phyloP scores from a whole-genome alignment of 2,888 invertebrate genomes.

The Xylota sylvarum region DNA sequence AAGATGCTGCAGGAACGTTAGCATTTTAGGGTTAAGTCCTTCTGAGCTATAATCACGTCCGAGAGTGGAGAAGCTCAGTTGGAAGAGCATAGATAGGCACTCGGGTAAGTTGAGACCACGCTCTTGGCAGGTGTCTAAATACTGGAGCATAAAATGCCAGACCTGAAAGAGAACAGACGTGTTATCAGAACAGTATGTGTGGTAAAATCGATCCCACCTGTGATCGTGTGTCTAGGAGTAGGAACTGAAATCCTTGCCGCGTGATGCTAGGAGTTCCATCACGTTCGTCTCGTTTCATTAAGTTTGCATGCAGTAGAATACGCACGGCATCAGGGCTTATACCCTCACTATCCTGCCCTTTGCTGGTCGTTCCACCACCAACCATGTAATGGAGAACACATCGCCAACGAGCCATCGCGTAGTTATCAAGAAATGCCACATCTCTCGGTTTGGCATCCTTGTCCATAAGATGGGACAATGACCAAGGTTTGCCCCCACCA shows the following conservation, averaged over 20 bases:
- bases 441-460: conserved; percentile 95
- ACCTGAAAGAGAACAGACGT: conserved; percentile 83
- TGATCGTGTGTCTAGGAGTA: conserved; percentile 95
- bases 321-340: conserved; percentile 97
- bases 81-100: conserved; percentile 97
- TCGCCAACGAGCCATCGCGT: conserved; percentile 97
- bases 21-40: conserved; percentile 94
- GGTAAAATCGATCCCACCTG: conserved; percentile 77
- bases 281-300: conserved; percentile 91
- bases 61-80: conserved; percentile 96
- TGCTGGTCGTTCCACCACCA: conserved; percentile 87
- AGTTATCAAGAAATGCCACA: conserved; percentile 94
- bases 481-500: conserved; percentile 96
- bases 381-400: conserved; percentile 99
- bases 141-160: conserved; percentile 99
- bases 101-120: conserved; percentile 94
- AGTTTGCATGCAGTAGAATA: conserved; percentile 95
- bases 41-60: conserved; percentile 99
- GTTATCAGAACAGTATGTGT: neutral
- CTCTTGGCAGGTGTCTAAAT: conserved; percentile 95
- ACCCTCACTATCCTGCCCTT: conserved; percentile 92
- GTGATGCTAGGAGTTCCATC: conserved; percentile 95
- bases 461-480: conserved; percentile 92
- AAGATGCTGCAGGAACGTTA: conserved; percentile 96
- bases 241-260: conserved; percentile 98